Evolutionary conservation across 2,113 vertebrate species (phyloP).

Genomic region (Petaurus breviceps): DNA sequence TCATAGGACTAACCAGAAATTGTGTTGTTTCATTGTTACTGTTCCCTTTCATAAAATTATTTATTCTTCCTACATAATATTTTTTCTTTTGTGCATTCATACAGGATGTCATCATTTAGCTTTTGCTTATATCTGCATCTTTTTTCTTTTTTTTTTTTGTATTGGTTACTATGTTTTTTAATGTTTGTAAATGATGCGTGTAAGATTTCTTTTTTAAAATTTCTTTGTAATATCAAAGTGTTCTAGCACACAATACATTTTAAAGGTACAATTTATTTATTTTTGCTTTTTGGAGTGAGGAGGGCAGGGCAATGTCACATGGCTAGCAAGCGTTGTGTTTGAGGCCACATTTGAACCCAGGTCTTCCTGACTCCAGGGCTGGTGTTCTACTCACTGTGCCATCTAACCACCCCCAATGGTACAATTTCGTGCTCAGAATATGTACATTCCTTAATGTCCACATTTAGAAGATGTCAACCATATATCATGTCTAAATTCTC

Average conservation of each 20-base stretch:
- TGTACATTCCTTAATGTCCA: background rate
- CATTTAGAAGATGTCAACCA: background rate
- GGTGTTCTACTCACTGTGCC: no score
- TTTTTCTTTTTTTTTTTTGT: background rate
- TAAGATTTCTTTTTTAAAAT: background rate
- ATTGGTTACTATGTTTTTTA: background rate
- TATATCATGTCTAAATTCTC: background rate
- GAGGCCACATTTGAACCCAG: no score
- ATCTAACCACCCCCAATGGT: no score
- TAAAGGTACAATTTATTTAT: background rate
- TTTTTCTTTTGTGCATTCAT: background rate
- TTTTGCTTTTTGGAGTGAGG: no score
- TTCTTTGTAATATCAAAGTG: background rate
- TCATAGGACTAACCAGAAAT: background rate
- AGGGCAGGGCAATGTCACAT: no score
- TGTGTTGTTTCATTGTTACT: background rate
- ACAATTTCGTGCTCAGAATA: background rate
- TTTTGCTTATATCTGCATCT: background rate
- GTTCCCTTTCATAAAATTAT: no score
- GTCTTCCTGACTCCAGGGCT: no score
- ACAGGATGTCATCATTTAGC: background rate
- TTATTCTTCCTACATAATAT: background rate
- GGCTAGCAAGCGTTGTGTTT: no score
- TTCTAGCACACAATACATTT: background rate
- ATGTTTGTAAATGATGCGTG: background rate